Base-by-base conservation (phyloP, 2,797 vertebrate species). In the Galago senegalensis region DNA sequence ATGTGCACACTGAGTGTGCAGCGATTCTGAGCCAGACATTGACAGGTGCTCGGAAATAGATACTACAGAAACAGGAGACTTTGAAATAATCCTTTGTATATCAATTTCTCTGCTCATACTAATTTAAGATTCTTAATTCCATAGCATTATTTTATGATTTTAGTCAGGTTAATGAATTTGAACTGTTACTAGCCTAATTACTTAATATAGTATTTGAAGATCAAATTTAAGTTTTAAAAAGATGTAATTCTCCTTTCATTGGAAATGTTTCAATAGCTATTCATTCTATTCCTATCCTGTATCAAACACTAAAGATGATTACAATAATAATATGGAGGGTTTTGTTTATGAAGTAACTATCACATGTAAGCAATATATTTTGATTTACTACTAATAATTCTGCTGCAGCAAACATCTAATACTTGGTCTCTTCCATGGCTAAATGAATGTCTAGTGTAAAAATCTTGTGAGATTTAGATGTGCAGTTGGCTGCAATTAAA, bases 131-230 rank as follows among this genome's bases (percentile, higher is more conserved):
- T 77, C 29, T 70, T 46, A 87, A 91, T 60, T 2, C 27, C 56
- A 13, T 73, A 34, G 56, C 70, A 58, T 70, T 10, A 81, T 89
- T 89, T 67, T 80, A 84, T 49, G 21, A 75, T 65, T 82, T 86
- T 92, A 76, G 93, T 63, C 12, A 88, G 85, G 72, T 91, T 67
- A 82, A 37, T 76, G 11, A 49, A 53, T 49, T 80, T 97, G 34
- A 82, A 65, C 9, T 91, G 10, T 40, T 75, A 65, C 14, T 17
- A 91, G 27, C 18, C 20, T 73, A 81, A 82, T 91, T 88, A 93
- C 87, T 93, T 95, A 5, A 94, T 23, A 87, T 3, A 53, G 21
- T 63, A 86, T 94, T 91, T 94, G 58, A 88, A 82, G 43, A 83
- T 83, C 37, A 83, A 87, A 87, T 86, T 46, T 0, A 91, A 86